A percentile compares a stretch with the other conserved stretches of the same genome.
Evolutionary conservation across 2,113 vertebrate species (phyloP).

Genomic region (Donacobius atricapilla): DNA sequence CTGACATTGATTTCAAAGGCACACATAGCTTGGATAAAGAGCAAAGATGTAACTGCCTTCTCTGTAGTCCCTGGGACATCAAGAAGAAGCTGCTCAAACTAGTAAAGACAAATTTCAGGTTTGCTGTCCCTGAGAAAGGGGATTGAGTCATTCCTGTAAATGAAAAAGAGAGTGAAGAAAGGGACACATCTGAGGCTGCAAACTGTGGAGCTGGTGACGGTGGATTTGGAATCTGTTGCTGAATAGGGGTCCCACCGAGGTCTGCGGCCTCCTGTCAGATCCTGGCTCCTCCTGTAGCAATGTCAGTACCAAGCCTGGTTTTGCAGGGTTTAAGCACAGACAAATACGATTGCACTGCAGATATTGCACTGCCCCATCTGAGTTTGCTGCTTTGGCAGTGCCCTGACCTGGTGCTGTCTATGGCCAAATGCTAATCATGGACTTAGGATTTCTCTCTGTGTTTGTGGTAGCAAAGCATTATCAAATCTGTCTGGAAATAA

Average conservation of each 20-base stretch:
- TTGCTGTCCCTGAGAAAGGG: background rate
- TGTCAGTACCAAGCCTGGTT: background rate
- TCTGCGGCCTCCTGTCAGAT: background rate
- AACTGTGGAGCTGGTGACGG: background rate
- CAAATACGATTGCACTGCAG: background rate
- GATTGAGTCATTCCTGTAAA: background rate
- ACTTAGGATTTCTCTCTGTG: background rate
- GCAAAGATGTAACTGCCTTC: background rate
- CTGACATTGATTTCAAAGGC: constrained; percentile 30
- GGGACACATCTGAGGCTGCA: background rate
- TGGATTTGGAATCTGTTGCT: background rate
- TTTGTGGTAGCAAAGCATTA: background rate
- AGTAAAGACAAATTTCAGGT: background rate
- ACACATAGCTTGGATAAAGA: background rate
- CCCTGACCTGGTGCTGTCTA: background rate
- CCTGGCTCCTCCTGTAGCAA: background rate
- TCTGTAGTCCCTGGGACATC: background rate
- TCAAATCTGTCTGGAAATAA: background rate
- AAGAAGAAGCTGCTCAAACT: background rate
- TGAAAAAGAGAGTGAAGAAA: background rate
- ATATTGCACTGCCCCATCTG: background rate
- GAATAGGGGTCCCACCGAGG: background rate
- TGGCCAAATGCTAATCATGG: background rate
- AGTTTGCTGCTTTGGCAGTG: background rate
- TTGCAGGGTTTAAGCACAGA: background rate